These are phyloP conservation scores for Centropus bengalensis DNA, from an alignment of 2,113 vertebrate genomes.

Conservation along the genomic window DNA sequence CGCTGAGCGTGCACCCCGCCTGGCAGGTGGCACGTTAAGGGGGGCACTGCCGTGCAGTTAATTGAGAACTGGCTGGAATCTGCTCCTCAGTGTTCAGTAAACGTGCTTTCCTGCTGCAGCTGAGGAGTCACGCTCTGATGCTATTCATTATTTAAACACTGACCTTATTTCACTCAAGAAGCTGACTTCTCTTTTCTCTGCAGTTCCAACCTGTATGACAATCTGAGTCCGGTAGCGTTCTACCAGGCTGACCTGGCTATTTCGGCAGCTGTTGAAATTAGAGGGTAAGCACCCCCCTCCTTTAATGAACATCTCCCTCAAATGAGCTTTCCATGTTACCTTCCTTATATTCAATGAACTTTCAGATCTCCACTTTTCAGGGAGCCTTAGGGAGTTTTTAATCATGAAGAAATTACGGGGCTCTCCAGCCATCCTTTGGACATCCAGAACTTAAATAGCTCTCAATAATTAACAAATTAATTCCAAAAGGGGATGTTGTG, in stretches of 20 bases:
- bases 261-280: conserved; percentile 89
- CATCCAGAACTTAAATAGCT: not conserved
- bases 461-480: not conserved
- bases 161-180: not conserved
- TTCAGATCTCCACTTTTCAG: not conserved
- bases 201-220: conserved; percentile 93
- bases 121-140: not conserved
- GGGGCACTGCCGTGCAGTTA: not conserved
- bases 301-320: not conserved
- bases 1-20: not conserved
- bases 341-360: not conserved
- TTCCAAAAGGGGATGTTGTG: not conserved
- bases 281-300: conserved; percentile 82
- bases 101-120: not conserved
- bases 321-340: not conserved
- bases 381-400: not conserved
- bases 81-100: not conserved
- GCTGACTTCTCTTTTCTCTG: conserved; percentile 24
- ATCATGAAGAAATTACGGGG: not conserved
- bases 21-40: not conserved
- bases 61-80: not conserved
- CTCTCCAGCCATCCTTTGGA: not conserved
- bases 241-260: conserved; percentile 88
- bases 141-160: not conserved
- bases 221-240: conserved; percentile 82